These are phyloP conservation scores for Axea sp. DNA, from an alignment of 2,888 invertebrate genomes.

Conservation along the genomic window DNA sequence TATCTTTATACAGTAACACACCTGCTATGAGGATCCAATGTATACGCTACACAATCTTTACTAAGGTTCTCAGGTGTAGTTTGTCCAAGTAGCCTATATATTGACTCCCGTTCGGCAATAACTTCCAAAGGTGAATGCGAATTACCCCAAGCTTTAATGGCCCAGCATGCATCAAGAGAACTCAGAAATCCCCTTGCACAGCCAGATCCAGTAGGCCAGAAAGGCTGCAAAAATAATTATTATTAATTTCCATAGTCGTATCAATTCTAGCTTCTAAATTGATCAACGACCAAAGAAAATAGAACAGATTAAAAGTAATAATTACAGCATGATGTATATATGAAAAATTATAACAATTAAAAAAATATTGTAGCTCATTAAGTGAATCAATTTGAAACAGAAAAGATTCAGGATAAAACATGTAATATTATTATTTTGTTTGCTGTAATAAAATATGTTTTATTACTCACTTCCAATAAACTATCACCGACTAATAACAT, in stretches of 20 bases:
- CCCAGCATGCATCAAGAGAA: conserved; percentile 97
- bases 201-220: conserved; percentile 99
- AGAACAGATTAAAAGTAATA: no score
- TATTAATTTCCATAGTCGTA: background rate
- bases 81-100: conserved; percentile 91
- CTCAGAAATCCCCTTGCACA: conserved; percentile 98
- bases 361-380: no score
- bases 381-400: no score
- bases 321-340: no score
- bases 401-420: no score
- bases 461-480: conserved; percentile 86
- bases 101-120: conserved; percentile 95
- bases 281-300: no score
- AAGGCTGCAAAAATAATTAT: conserved; percentile 83
- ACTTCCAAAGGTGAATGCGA: conserved; percentile 88
- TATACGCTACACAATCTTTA: conserved; percentile 92
- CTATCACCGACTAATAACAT: conserved; percentile 97
- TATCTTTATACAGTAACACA: no score
- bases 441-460: no score
- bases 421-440: no score
- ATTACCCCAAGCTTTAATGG: conserved; percentile 91
- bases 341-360: no score
- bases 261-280: no score
- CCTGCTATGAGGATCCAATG: conserved; percentile 91
- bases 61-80: conserved; percentile 98